Evolutionary conservation across 2,797 vertebrate species (phyloP).

Genomic region (Lutjanus campechanus): DNA sequence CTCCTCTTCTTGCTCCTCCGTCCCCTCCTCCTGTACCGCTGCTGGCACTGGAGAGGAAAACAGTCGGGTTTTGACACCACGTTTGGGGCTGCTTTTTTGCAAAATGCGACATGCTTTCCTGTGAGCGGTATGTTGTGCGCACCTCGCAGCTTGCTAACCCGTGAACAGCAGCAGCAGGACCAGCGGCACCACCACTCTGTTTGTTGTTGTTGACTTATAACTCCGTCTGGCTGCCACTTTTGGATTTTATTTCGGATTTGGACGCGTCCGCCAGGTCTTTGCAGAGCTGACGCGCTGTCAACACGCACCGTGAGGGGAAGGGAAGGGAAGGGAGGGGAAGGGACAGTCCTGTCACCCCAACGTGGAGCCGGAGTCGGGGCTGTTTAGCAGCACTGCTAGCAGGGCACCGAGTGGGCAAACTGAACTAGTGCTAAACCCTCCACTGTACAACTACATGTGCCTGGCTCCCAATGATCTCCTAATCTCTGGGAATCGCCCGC

Average conservation of each 20-base stretch:
- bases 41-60: conserved; percentile 65
- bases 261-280: conserved; percentile 41
- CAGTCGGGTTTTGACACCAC: conserved; percentile 68
- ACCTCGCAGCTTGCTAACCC: conserved; percentile 59
- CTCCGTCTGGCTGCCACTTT: conserved; percentile 58
- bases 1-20: conserved; percentile 5
- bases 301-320: conserved; percentile 45
- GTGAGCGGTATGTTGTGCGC: conserved; percentile 69
- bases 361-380: conserved; percentile 66
- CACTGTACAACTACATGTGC: conserved; percentile 79
- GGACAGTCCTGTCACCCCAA: conserved; percentile 79
- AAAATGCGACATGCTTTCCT: conserved; percentile 83
- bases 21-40: conserved; percentile 16
- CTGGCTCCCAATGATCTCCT: conserved; percentile 80
- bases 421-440: conserved; percentile 56
- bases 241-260: conserved; percentile 58
- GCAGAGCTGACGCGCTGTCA: conserved; percentile 79
- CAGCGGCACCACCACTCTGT: conserved; percentile 27
- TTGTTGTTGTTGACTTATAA: conserved; percentile 44
- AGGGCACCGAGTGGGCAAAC: conserved; percentile 64
- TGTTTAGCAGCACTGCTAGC: conserved; percentile 60
- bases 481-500: conserved; percentile 71
- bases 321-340: conserved; percentile 48
- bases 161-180: conserved; percentile 54
- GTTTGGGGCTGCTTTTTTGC: conserved; percentile 59